Evolutionary conservation across 2,888 invertebrate genomes (phyloP), one percentile per base, ranked within the genome.

Genomic region (Alloscopus bannaensis): DNA sequence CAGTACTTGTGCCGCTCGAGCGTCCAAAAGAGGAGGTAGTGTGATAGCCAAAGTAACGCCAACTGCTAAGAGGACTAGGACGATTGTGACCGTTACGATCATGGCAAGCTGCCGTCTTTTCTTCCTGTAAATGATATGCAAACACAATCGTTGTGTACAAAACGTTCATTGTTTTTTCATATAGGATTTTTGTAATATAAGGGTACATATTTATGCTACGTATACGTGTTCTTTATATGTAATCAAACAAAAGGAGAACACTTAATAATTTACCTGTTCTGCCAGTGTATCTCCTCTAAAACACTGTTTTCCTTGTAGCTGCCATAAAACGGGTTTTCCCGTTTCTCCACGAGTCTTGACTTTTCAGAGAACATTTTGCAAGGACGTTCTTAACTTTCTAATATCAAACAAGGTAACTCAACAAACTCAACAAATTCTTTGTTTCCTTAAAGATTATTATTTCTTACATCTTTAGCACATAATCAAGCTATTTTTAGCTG

Each of bases 261-360:
- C n/a, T n/a, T n/a, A n/a, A n/a, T n/a, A n/a, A n/a, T 59, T 50
- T 83, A 83, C 85, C 70, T 85, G 57, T 85, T 86, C 55, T 86
- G 83, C 86, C 86, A 86, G 31, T 86, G 85, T 52, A 83, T 81
- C 71, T 86, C 85, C 52, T 86, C 86, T 24, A 83, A 62, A 11
- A 80, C 62, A 40, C 71, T 84, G 22, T 82, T 81, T 31, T 86
- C 86, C 57, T 85, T 84, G 78, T 85, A 85, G 55, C 84, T 84
- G 26, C 86, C 86, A 68, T 86, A 86, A 79, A 85, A 86, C 6
- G 86, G 84, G 66, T 83, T 84, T 22, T 85, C 84, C 68, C 82
- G 65, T 68, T 84, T 86, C 20, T 86, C 86, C 36, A 84, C 84
- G 4, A 86, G 75, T 55, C 82, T 81, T 24, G 84, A 78, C 65